phyloP scores from a whole-genome alignment of 2,888 invertebrate genomes.

The Abscondita cerata region DNA sequence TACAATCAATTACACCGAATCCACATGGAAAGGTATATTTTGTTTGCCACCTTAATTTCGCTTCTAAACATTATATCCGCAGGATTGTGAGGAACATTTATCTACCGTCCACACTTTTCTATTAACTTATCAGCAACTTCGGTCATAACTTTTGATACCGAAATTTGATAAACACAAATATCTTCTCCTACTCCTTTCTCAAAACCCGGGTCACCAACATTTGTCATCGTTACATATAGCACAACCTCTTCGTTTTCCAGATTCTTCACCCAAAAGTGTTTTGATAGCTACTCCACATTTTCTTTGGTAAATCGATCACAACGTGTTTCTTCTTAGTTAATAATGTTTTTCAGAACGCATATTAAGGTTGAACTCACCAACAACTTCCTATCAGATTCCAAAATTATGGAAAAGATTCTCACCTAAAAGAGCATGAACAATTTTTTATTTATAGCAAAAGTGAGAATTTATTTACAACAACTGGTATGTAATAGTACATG shows the following conservation, averaged over 20 bases:
- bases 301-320: neutral
- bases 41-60: neutral
- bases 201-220: neutral
- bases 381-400: neutral
- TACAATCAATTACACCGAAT: neutral
- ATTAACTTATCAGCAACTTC: too few relatives aligned
- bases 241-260: neutral
- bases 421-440: neutral
- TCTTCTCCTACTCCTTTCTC: neutral
- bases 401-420: neutral
- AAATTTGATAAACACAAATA: neutral
- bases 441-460: neutral
- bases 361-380: neutral
- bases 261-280: neutral
- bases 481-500: too few relatives aligned
- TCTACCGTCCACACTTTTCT: neutral
- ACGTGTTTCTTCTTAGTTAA: neutral
- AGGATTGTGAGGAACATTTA: neutral
- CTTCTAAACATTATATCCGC: too few relatives aligned
- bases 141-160: neutral
- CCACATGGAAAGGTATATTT: neutral
- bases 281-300: neutral
- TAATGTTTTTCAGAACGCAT: neutral
- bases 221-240: neutral
- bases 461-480: neutral